Percentiles rank a stretch among this genome's conserved stretches.
These are phyloP conservation scores for Plecotus auritus DNA, from an alignment of 2,113 vertebrate genomes.

Conservation along the genomic window DNA sequence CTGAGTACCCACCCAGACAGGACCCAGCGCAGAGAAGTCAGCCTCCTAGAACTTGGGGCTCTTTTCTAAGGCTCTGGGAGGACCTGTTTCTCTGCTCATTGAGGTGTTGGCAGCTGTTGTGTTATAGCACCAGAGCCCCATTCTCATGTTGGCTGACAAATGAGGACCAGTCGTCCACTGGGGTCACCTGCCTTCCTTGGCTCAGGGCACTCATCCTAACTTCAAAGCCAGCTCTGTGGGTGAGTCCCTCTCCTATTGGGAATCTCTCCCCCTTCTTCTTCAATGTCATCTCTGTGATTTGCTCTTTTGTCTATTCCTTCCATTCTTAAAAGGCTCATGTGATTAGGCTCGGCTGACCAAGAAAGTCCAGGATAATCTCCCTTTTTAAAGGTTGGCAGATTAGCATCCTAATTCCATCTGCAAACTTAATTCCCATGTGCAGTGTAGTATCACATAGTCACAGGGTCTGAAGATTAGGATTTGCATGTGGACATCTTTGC, in stretches of 20 bases:
- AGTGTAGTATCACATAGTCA: accelerated
- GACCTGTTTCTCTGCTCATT: not conserved
- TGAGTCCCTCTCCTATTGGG: not conserved
- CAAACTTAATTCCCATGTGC: no score
- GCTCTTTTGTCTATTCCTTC: not conserved
- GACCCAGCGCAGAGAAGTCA: not conserved
- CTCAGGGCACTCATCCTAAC: not conserved
- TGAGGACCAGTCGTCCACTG: not conserved
- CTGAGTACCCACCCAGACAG: accelerated
- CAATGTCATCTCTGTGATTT: accelerated
- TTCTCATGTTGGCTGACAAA: not conserved
- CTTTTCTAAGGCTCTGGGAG: no score
- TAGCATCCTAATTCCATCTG: not conserved
- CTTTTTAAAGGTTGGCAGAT: not conserved
- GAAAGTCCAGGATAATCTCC: not conserved
- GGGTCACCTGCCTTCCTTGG: not conserved
- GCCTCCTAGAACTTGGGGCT: not conserved
- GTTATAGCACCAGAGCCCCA: not conserved
- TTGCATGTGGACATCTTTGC: not conserved
- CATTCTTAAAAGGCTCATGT: not conserved
- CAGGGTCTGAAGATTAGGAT: not conserved
- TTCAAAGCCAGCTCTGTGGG: not conserved
- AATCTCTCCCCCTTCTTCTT: not conserved
- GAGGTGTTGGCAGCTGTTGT: no score
- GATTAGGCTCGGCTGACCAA: not conserved